Base-by-base conservation (phyloP, 2,797 vertebrate genomes). In the Anguilla pacifica region DNA sequence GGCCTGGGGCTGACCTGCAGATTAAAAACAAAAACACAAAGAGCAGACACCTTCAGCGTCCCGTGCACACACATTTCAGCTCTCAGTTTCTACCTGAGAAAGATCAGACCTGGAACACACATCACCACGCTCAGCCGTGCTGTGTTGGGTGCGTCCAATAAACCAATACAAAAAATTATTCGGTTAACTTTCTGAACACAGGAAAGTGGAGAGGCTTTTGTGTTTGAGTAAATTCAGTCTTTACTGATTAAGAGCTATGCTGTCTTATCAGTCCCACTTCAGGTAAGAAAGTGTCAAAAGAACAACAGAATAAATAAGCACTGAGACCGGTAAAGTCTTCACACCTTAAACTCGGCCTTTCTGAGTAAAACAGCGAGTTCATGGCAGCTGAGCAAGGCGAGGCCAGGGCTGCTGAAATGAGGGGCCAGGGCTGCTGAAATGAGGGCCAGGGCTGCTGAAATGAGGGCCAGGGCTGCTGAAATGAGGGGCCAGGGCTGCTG, bases 1-100 rank as follows among this genome's bases (percentile, higher is more conserved):
- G 89, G 96, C 95, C 92, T 96, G 96, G 86, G 98, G 98, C 93
- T 98, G 98, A 94, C 96, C 98, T 99, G 94, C 3, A 19, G 74
- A 89, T 53, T n/a, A 61, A 83, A 6, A n/a, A 46, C 43, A 74
- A 35, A 74, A 10, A 74, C 6, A 82, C 1, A 3, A 31, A n/a
- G 1, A n/a, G 15, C 46, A n/a, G 46, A 51, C 2, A 57, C 13
- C 7, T 11, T 13, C 49, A n/a, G 22, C 28, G 31, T 6, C 46
- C 39, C 2, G 19, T 2, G 22, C 31, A 6, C 17, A 82, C 22
- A 82, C 35, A 82, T 39, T 77, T 25, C 25, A 79, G 31, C 35
- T 15, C 28, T 0, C 28, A 2, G 3, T 35, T 77, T 28, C 17
- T 15, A 61, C 59, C 59, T 22, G 6, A 7, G 51, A 51, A 51